A percentile compares a stretch with the other conserved stretches of the same genome.
Evolutionary conservation across 2,888 invertebrate genomes (phyloP).

Genomic region (Carcina quercana): DNA sequence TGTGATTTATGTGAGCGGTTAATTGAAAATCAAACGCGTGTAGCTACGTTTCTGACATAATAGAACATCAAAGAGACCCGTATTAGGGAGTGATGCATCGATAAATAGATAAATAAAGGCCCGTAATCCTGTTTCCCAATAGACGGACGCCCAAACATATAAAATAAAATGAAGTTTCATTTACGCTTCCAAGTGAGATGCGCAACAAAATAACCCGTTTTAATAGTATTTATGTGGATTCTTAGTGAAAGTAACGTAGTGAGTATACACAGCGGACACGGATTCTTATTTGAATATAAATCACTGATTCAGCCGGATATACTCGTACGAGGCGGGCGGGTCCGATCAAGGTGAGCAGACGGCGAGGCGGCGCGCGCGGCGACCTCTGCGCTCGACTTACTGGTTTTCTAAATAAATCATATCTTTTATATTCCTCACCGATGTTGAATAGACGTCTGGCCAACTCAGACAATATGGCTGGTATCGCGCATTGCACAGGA

Average conservation of each 20-base stretch:
- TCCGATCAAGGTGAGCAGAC: slow-evolving; percentile 60
- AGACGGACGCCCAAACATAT: background rate
- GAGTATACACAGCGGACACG: slow-evolving; percentile 21
- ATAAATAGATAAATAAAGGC: slow-evolving; percentile 8
- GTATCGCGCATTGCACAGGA: too few species aligned
- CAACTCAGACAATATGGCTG: slow-evolving; percentile 4
- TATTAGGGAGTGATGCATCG: slow-evolving; percentile 13
- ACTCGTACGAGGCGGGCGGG: slow-evolving; percentile 34
- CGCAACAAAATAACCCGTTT: slow-evolving; percentile 1
- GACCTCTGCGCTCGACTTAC: slow-evolving; percentile 51
- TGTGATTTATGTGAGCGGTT: slow-evolving; percentile 18
- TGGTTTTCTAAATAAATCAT: slow-evolving; percentile 58
- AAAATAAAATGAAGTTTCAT: background rate
- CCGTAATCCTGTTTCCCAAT: background rate
- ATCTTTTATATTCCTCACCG: slow-evolving; percentile 43
- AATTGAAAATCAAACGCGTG: slow-evolving; percentile 23
- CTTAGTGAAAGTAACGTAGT: slow-evolving; percentile 41
- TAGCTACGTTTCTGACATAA: slow-evolving; percentile 10
- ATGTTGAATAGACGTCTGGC: slow-evolving; percentile 57
- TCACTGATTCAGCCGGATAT: slow-evolving; percentile 37
- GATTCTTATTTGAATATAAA: slow-evolving; percentile 26
- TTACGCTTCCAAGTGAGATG: background rate
- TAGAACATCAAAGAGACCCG: slow-evolving; percentile 16
- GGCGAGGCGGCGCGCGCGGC: slow-evolving; percentile 54
- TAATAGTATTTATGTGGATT: slow-evolving; percentile 24